Base-by-base conservation (phyloP, 2,113 vertebrate genomes). In the Gnathonemus echidnorhynchus region DNA sequence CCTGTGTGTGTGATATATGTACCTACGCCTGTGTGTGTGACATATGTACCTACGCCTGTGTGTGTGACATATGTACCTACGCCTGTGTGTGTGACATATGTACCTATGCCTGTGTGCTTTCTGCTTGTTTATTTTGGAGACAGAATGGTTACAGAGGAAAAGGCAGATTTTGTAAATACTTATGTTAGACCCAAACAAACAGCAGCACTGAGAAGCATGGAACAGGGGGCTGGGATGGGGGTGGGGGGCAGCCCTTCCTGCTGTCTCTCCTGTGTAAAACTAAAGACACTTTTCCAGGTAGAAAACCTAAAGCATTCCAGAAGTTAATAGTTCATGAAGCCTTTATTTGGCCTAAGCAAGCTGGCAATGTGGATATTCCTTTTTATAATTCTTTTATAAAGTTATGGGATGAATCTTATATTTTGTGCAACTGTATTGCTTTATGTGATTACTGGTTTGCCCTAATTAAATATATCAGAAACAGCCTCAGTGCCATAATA, bases 111-210 rank as follows among this genome's bases (percentile, higher is more conserved):
- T 17, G 46, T 70, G 62, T 45, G 17, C 31, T 49, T 50, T 74
- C 11, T 5, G 7, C n/a, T 74, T 21, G 89, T 88, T 90, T 90
- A 90, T 90, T 90, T 87, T 90, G 84, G 56, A 87, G 19, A 39
- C 56, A 49, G 56, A 77, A 52, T 39, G 31, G 35, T 27, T 87
- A 74, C 27, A 80, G 85, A 53, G 56, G 46, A 13, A 27, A 45
- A 77, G 89, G 53, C 85, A 90, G 89, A 62, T 88, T 87, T 46
- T 53, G 24, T 88, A 90, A 88, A 90, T 88, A 88, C 56, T 88
- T 62, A 31, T 7, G 66, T 52, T 62, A 80, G 62, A 90, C 27
- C 56, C 46, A 24, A 88, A 90, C 62, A 90, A 88, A 90, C 85
- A 80, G 66, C 21, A 11, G 4, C 31, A 35, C 35, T 77, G 86